Base-by-base conservation (phyloP, 1,140 invertebrate genomes). In the Zaprionus davidi region DNA sequence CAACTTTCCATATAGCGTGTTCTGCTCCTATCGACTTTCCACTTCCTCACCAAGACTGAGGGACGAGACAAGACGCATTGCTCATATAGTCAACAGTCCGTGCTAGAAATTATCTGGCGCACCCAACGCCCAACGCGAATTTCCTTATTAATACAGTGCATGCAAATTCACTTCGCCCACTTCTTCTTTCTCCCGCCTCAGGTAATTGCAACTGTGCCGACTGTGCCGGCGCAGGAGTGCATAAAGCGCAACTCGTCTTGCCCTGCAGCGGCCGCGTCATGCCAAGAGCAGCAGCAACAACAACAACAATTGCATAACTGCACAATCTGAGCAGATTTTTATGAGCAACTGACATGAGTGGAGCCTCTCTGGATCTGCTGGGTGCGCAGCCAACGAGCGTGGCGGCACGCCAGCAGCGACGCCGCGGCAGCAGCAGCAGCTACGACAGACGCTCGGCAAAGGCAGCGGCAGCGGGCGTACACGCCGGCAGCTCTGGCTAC, bases 141-240 rank as follows among this genome's bases (percentile, higher is more conserved):
- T 81, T 88, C 81, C 81, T 90, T 76, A 90, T 88, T 90, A 84
- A 84, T 84, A 63, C 57, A 73, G 68, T 63, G 58, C 85, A 88
- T 88, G 85, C 81, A 88, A 88, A 88, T 90, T 84, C 31, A 34
- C 31, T 79, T 73, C 57, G 66, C 77, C 53, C 53, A 71, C 79
- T 74, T 71, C 65, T 80, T 24, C 20, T 51, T 5, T 22, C 46
- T 51, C 7, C n/a, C n/a, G 12, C 13, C n/a, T 1, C 41, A 46
- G 66, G 68, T 87, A 87, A 87, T 87, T 44, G 60, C 79, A 76
- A 72, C 79, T 59, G 63, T 64, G 41, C 70, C 56, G 75, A 81
- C 63, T 79, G 66, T 67, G 55, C 57, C 65, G 75, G 77, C 70
- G 57, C 81, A 78, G 70, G 74, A 76, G 72, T 72, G 80, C 83